Evolutionary conservation across 2,888 invertebrate genomes (phyloP).

Genomic region (Xiphydria camelus): DNA sequence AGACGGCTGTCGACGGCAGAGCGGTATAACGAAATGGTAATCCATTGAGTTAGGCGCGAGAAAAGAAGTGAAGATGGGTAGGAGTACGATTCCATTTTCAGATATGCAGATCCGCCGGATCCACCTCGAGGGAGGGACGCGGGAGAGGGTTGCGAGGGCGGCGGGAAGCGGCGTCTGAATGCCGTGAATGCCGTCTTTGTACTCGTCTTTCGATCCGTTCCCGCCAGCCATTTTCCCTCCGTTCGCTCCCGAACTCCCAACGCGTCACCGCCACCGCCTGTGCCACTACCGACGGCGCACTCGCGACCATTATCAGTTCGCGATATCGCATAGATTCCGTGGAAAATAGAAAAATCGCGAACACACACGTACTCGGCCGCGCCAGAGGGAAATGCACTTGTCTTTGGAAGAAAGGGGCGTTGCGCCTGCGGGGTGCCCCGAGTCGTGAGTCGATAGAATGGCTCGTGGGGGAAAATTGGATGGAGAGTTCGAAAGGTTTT

Average conservation of each 20-base stretch:
- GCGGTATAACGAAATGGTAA: not conserved
- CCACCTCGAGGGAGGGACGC: no score
- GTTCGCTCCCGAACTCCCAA: not conserved
- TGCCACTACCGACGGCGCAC: no score
- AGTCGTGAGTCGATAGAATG: no score
- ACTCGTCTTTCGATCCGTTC: conserved; percentile 4
- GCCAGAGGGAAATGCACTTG: no score
- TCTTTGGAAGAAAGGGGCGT: no score
- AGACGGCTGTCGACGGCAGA: not conserved
- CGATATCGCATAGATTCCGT: no score
- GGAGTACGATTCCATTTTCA: conserved; percentile 34
- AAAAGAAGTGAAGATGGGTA: not conserved
- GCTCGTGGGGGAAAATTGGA: not conserved
- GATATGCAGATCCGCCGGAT: conserved; percentile 45
- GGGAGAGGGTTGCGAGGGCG: no score
- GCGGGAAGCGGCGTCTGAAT: conserved; percentile 29
- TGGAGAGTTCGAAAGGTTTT: no score
- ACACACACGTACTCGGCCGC: not conserved
- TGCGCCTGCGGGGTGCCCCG: no score
- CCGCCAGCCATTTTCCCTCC: not conserved
- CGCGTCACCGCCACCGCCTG: not conserved
- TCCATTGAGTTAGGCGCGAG: not conserved
- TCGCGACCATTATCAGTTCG: no score
- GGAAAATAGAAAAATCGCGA: not conserved
- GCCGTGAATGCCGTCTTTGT: conserved; percentile 30